Percentiles rank a stretch among this genome's conserved stretches.
Conservation (phyloP, 1,140 invertebrate species). For the Meloidogyne chitwoodi region DNA sequence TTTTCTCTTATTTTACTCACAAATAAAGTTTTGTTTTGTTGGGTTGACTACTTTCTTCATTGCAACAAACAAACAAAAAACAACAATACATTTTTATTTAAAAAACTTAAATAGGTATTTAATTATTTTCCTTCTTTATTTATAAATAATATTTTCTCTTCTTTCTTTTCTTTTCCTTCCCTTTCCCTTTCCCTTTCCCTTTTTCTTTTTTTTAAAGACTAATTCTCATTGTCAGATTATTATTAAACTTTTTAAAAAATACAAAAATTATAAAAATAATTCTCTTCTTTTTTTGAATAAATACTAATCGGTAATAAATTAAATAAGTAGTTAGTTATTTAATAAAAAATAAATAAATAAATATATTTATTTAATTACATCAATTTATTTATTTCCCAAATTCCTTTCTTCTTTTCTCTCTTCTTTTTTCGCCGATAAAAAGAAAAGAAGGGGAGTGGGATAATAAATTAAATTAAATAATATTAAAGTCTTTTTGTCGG, state of each 20-base stretch:
- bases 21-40: background rate
- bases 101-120: too few species aligned
- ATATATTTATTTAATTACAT: background rate
- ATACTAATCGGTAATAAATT: too few species aligned
- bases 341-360: too few species aligned
- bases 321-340: too few species aligned
- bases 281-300: too few species aligned
- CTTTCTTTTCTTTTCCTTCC: too few species aligned
- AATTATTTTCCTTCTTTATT: too few species aligned
- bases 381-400: background rate
- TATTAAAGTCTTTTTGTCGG: background rate
- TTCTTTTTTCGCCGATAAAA: background rate
- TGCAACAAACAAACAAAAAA: background rate
- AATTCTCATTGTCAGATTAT: background rate
- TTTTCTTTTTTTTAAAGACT: background rate
- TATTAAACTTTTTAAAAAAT: too few species aligned
- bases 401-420: background rate
- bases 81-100: too few species aligned
- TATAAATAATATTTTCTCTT: too few species aligned
- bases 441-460: background rate
- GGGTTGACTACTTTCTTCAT: background rate
- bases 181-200: background rate
- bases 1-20: background rate
- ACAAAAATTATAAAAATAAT: too few species aligned
- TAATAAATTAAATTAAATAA: too few species aligned